Base-by-base conservation (phyloP, 2,888 invertebrate species). In the Cabera pusaria region DNA sequence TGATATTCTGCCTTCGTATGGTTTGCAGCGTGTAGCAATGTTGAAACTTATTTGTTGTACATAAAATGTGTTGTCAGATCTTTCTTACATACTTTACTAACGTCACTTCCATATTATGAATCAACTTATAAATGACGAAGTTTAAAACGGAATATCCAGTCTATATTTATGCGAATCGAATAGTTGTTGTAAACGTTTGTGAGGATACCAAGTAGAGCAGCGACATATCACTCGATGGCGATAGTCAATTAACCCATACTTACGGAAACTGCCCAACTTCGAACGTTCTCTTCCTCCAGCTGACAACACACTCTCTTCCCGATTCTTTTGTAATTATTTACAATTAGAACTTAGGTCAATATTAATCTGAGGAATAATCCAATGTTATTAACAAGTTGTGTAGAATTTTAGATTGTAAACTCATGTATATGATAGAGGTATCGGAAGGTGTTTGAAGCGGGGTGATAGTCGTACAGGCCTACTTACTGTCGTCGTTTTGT, bases 161-260 rank as follows among this genome's bases (percentile, higher is more conserved):
- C n/a, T n/a, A n/a, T n/a, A n/a, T n/a, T n/a, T n/a, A n/a, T n/a
- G n/a, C n/a, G n/a, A n/a, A n/a, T n/a, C n/a, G n/a, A n/a, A n/a
- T n/a, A n/a, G n/a, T n/a, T n/a, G n/a, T n/a, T n/a, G n/a, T n/a
- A n/a, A n/a, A n/a, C n/a, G n/a, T n/a, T 23, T 5, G 22, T 4
- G 6, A 19, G 9, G 6, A 18, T 18, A 5, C 21, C 10, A 3
- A 19, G 9, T 29, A 40, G 44, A 72, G 68, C 72, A 68, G 72
- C 72, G 76, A 76, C 81, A 80, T 77, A 83, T 84, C 83, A 78
- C 81, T 72, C 64, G 69, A 63, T 58, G 53, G 73, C 77, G 80
- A 76, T 74, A 64, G 85, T 86, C 84, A 86, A 83, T 87, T 84
- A 86, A 56, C 52, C 51, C n/a, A n/a, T n/a, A n/a, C n/a, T n/a